Conservation (phyloP, 1,140 invertebrate species). For the Gonatopus flavifemur region DNA sequence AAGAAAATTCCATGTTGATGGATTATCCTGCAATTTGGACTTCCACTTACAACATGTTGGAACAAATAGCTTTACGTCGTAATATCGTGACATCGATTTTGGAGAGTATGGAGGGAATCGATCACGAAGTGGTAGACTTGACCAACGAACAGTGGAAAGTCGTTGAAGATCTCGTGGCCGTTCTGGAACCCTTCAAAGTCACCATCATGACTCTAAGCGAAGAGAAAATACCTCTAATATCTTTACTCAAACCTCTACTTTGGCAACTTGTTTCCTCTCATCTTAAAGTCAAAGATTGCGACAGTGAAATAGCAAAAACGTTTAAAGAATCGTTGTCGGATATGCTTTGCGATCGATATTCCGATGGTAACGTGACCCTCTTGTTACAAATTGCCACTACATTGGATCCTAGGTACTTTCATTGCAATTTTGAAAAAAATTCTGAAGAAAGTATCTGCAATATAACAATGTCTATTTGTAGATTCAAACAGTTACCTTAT, state of each 20-base stretch:
- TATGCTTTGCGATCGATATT: constrained; percentile 56
- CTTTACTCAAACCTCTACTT: constrained; percentile 60
- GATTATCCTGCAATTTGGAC: constrained; percentile 59
- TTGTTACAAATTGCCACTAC: constrained; percentile 58
- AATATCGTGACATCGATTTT: constrained; percentile 46
- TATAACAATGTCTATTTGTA: constrained; percentile 15
- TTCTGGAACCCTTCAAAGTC: constrained; percentile 61
- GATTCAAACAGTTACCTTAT: constrained; percentile 58
- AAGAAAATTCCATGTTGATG: constrained; percentile 49
- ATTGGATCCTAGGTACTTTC: constrained; percentile 56
- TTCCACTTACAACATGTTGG: constrained; percentile 60
- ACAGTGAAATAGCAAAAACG: constrained; percentile 45
- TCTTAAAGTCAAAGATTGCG: constrained; percentile 53
- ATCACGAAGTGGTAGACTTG: constrained; percentile 44
- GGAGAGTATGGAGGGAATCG: constrained; percentile 42
- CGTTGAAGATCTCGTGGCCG: constrained; percentile 56
- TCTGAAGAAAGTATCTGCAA: neutral
- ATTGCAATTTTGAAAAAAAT: neutral
- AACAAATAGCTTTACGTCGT: constrained; percentile 51
- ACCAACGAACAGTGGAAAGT: constrained; percentile 55
- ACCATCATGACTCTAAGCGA: constrained; percentile 61
- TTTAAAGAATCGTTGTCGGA: constrained; percentile 56
- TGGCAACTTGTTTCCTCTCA: constrained; percentile 59
- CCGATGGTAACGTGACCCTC: constrained; percentile 48
- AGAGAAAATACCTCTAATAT: constrained; percentile 60